These are phyloP conservation scores for Alca torda DNA, from an alignment of 2,797 vertebrate species.

Conservation along the genomic window DNA sequence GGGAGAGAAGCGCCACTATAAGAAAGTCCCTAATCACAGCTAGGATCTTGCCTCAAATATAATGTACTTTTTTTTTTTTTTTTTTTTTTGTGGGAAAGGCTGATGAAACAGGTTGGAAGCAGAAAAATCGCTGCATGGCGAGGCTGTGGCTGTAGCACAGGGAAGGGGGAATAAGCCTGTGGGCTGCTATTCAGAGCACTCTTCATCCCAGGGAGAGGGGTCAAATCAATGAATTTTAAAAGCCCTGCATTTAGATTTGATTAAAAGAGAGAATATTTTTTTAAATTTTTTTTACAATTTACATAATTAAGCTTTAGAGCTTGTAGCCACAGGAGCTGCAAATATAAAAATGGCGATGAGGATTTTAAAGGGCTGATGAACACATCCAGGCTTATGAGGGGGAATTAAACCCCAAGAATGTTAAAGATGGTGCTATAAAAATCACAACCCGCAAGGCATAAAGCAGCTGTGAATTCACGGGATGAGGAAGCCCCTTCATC, in stretches of 20 bases:
- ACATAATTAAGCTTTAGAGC: slow-evolving; percentile 6
- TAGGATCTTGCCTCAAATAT: not conserved
- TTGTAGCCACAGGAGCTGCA: not conserved
- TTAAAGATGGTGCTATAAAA: not conserved
- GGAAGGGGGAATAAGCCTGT: not conserved
- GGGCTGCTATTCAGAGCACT: not conserved
- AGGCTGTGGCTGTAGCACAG: accelerated
- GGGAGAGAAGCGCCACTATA: not conserved
- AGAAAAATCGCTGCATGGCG: not conserved
- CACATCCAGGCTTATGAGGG: not conserved
- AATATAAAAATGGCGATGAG: not conserved
- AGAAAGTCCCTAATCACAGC: not conserved
- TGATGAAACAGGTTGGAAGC: not conserved
- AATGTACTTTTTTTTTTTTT: not conserved
- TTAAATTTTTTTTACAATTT: not conserved
- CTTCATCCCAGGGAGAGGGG: not conserved
- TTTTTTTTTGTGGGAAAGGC: not conserved
- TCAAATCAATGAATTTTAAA: not conserved
- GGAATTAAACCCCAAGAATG: not conserved
- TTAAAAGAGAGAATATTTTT: not conserved
- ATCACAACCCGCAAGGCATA: not conserved
- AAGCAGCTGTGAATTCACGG: not conserved
- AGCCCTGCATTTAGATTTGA: not conserved
- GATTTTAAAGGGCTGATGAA: not conserved
- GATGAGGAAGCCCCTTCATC: not conserved